These are phyloP conservation scores for Lepidostoma basale DNA, from an alignment of 1,140 invertebrate genomes.

Conservation along the genomic window DNA sequence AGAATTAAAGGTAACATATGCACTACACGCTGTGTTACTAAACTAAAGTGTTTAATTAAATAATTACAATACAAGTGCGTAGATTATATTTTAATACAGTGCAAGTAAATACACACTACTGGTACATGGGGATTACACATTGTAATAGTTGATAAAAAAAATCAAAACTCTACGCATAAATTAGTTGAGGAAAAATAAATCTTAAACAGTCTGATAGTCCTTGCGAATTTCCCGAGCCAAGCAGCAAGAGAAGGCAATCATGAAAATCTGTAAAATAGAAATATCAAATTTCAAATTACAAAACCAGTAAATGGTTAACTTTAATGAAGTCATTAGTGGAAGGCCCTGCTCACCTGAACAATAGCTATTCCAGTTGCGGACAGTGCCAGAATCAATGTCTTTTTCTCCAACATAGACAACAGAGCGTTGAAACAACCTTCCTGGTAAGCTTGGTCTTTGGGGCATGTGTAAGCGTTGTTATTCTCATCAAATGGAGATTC, in stretches of 20 bases:
- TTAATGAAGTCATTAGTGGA: background rate
- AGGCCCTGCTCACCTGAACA: slow-evolving; percentile 66
- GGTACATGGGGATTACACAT: too few relatives aligned
- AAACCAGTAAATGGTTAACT: background rate
- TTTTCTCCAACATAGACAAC: slow-evolving; percentile 67
- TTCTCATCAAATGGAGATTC: slow-evolving; percentile 58
- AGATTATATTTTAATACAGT: too few relatives aligned
- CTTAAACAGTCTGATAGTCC: slow-evolving; percentile 90
- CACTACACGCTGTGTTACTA: too few relatives aligned
- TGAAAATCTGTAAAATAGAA: slow-evolving; percentile 74
- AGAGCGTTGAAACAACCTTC: slow-evolving; percentile 73
- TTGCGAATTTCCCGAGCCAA: slow-evolving; percentile 86
- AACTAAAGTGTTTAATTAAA: too few relatives aligned
- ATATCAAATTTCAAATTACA: background rate
- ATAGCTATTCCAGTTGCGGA: slow-evolving; percentile 79
- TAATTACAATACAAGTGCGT: too few relatives aligned
- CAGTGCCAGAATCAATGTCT: slow-evolving; percentile 74
- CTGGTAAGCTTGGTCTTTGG: slow-evolving; percentile 55
- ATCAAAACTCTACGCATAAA: too few relatives aligned
- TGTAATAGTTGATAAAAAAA: too few relatives aligned
- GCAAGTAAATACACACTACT: too few relatives aligned
- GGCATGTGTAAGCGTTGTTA: slow-evolving; percentile 58
- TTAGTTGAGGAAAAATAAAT: too few relatives aligned
- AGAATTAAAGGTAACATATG: too few relatives aligned
- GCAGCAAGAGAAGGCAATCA: slow-evolving; percentile 87